Percentiles rank a stretch among this genome's conserved stretches.
Evolutionary conservation across 2,797 vertebrate species (phyloP).

Genomic region (Diceros bicornis): DNA sequence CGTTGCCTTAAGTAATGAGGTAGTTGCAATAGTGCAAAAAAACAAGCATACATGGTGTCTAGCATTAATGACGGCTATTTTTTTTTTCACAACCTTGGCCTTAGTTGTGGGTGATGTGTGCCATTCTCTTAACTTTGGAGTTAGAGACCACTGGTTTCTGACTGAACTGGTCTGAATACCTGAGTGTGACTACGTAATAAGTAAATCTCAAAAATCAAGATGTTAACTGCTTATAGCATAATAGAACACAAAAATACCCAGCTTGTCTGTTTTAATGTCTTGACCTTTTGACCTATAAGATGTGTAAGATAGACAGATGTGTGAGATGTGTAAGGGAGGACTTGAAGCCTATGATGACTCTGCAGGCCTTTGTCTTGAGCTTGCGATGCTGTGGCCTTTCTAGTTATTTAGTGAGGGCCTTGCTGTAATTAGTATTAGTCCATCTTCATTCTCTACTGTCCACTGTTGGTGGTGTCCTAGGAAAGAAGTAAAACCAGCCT

Average conservation of each 20-base stretch:
- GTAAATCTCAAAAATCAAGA: neutral
- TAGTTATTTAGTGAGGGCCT: slow-evolving; percentile 16
- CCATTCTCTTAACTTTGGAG: neutral
- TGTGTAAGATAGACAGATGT: neutral
- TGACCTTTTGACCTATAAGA: neutral
- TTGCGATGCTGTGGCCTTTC: neutral
- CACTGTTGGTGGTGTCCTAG: neutral
- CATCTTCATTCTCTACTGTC: neutral
- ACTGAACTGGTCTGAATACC: neutral
- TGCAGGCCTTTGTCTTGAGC: neutral
- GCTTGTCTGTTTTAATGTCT: neutral
- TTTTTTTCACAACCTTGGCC: neutral
- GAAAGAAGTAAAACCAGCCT: neutral
- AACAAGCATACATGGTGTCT: neutral
- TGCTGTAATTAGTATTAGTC: neutral
- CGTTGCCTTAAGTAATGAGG: neutral
- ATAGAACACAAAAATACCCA: neutral
- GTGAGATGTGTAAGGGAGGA: neutral
- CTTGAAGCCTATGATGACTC: neutral
- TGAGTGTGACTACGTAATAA: neutral
- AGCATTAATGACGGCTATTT: slow-evolving; percentile 21
- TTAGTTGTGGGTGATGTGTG: neutral
- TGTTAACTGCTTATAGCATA: neutral
- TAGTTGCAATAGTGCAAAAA: neutral
- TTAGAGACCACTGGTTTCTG: neutral